Percentiles rank a stretch among this genome's conserved stretches.
phyloP scores from a whole-genome alignment of 2,113 vertebrate species.

The Egretta garzetta region DNA sequence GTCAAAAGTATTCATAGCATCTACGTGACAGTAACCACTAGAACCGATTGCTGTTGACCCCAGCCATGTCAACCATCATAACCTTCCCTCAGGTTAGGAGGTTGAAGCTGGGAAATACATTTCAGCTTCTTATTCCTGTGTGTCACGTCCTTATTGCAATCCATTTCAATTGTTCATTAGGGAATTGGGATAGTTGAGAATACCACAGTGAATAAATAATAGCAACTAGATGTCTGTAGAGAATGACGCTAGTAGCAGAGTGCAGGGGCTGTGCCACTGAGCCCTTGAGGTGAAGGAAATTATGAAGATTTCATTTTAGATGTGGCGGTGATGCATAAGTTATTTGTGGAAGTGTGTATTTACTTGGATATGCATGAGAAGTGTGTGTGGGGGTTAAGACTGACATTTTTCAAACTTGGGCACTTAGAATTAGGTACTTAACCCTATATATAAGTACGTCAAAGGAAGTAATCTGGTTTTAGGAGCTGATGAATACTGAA shows the following conservation, averaged over 20 bases:
- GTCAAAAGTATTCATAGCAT: not conserved
- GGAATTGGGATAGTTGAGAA: constrained; percentile 43
- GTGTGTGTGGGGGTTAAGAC: not conserved
- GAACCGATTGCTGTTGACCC: constrained; percentile 29
- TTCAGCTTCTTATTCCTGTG: constrained; percentile 47
- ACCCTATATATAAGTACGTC: not conserved
- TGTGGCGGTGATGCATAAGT: not conserved
- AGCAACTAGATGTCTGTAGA: not conserved
- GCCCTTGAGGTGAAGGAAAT: constrained; percentile 17
- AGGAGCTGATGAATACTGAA: not conserved
- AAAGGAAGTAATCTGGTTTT: not conserved
- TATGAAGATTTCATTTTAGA: constrained; percentile 4
- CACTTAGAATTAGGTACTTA: not conserved
- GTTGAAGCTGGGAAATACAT: constrained; percentile 44
- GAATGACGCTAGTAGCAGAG: not conserved
- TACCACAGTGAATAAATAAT: constrained; percentile 53
- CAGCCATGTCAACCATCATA: constrained; percentile 36
- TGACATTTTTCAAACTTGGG: not conserved
- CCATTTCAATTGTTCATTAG: constrained; percentile 57
- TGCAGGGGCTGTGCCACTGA: not conserved
- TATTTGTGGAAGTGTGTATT: not conserved
- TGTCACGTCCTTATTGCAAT: constrained; percentile 41
- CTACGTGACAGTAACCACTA: constrained; percentile 1
- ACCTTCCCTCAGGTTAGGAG: constrained; percentile 50
- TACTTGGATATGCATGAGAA: not conserved